Conservation (phyloP, 2,888 invertebrate species). For the Notodonta ziczac region DNA sequence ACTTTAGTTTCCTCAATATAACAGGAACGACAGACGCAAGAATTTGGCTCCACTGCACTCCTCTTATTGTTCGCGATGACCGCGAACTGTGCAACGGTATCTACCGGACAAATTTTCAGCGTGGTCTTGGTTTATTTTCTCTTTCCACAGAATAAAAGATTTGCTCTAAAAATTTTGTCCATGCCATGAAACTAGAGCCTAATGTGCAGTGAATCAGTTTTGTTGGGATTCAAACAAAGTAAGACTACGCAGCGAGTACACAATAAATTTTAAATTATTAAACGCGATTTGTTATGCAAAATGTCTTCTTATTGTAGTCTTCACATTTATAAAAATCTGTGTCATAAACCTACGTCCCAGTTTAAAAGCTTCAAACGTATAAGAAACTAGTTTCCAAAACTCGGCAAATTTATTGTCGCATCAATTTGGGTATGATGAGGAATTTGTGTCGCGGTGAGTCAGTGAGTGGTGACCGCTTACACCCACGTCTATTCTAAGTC, state of each 20-base stretch:
- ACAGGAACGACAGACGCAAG: constrained; percentile 29
- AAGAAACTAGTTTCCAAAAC: constrained; percentile 52
- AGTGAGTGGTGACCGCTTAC: constrained; percentile 50
- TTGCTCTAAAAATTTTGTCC: constrained; percentile 22
- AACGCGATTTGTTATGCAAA: too few relatives aligned
- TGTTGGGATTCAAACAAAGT: neutral
- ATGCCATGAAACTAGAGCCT: constrained; percentile 7
- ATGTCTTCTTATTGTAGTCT: neutral
- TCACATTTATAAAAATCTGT: constrained; percentile 22
- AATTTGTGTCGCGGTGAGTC: constrained; percentile 66
- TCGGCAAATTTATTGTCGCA: constrained; percentile 50
- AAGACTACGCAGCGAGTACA: neutral
- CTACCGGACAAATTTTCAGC: constrained; percentile 36
- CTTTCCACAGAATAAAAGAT: constrained; percentile 29
- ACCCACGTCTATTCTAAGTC: constrained; percentile 54
- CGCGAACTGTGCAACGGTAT: constrained; percentile 55
- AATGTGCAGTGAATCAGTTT: neutral
- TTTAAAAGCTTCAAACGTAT: neutral
- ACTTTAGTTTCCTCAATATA: constrained; percentile 28
- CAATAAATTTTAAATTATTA: neutral
- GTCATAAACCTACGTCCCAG: constrained; percentile 27
- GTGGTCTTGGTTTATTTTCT: constrained; percentile 16
- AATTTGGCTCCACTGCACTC: constrained; percentile 37
- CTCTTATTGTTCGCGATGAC: constrained; percentile 49
- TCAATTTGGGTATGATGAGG: constrained; percentile 58